Evolutionary conservation across 1,140 invertebrate genomes (phyloP), one percentile per base, ranked within the genome.

Genomic region (Chelonus insularis): DNA sequence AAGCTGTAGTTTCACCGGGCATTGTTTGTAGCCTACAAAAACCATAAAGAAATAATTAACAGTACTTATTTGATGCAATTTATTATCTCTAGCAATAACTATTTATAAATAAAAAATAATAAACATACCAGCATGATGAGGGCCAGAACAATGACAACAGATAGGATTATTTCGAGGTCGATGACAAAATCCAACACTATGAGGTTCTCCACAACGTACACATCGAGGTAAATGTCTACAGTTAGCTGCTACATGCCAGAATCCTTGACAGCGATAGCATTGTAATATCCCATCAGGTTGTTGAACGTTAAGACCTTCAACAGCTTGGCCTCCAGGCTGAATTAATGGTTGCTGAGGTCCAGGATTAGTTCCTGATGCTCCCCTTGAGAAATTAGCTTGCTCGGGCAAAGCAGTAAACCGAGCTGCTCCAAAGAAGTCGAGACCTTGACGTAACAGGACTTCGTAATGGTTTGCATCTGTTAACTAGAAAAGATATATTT

Each of bases 181-280:
- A 0, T 80, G 73, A 47, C 83, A 85, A 16, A 78, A 79, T 48
- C 83, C 78, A 3, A 84, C 82, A 50, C 73, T 79, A 51, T 84
- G 83, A 1, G 75, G 72, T 21, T 83, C 83, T 0, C 84, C 83
- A 57, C 84, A 85, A 1, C 83, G 72, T 0, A 85, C 84, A 62
- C 84, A 85, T n/a, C 84, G 70, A 0, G 79, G 77, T 4, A 79
- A 32, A 16, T 82, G 78, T 16, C 78, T 74, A 52, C 84, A 85
- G 52, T 84, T 80, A 1, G 81, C 81, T 1, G 84, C 83, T 1
- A 84, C 76, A 59, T 85, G 84, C 83, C 83, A 85, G 59, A 85
- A 85, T 7, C 83, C 82, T 68, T 85, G 83, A 57, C 83, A 85
- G 0, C 81, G 72, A 39, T 81, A 84, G 47, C 82, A 83, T 32